Base-by-base conservation (phyloP, 2,888 invertebrate species). In the Scaeva pyrastri region DNA sequence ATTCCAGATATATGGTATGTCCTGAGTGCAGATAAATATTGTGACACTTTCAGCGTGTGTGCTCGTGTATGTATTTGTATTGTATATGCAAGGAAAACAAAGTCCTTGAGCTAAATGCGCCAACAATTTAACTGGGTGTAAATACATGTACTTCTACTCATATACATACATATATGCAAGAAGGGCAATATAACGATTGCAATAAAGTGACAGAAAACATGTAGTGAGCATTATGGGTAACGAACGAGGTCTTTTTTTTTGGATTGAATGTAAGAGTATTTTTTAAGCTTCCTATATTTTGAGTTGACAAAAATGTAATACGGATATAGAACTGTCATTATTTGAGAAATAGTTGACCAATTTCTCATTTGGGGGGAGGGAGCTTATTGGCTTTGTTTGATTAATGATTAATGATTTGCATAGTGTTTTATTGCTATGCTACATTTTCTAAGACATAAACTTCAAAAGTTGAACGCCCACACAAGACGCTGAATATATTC, bases 1-100 rank as follows among this genome's bases (percentile, higher is more conserved):
- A 52, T 68, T 68, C 68, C 68, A 19, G 50, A 36, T 12, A 21
- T 39, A 66, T 39, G 39, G 50, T 23, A 14, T 23, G 68, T 68
- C 66, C 50, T 68, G 66, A 68, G 66, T 68, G 66, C 66, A 68
- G n/a, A 68, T 68, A 68, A 68, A 68, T 68, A 50, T 68, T 68
- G 66, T 68, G 68, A 68, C 68, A 68, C 52, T 68, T 68, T 50
- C 43, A 39, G 14, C 19, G 45, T 19, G 36, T 64, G 56, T 36
- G 7, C n/a, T n/a, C 12, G n/a, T 31, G 31, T 31, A 31, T 31
- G 8, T 31, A 31, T 0, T 31, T 48, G 48, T 19, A 12, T 1
- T 43, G 48, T 19, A 16, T 7, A 48, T 36, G 66, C 48, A 52
- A n/a, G 19, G 21, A 19, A 68, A 36, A 68, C 52, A 68, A 50